These are phyloP conservation scores for Equus quagga DNA, from an alignment of 2,113 vertebrate genomes.

Conservation along the genomic window DNA sequence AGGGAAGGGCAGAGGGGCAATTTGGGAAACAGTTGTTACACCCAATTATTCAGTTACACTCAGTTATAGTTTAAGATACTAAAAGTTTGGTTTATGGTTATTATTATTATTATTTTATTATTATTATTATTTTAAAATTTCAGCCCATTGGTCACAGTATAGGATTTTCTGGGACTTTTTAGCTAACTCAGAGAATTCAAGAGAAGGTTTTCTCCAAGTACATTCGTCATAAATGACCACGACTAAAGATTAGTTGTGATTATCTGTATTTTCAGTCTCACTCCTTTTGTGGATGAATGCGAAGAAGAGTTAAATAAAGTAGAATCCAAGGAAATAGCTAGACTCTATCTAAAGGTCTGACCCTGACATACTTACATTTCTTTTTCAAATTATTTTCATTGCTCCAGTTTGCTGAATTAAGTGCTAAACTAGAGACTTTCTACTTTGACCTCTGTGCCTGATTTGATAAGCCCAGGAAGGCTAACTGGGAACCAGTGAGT, in stretches of 20 bases:
- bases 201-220: background rate
- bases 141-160: background rate
- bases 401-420: background rate
- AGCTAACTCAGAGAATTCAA: slow-evolving; percentile 36
- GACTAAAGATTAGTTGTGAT: background rate
- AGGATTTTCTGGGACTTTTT: background rate
- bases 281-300: background rate
- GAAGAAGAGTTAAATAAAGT: background rate
- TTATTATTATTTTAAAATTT: background rate
- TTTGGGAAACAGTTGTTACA: background rate
- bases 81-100: background rate
- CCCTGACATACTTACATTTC: background rate
- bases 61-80: background rate
- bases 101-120: background rate
- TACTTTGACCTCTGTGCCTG: background rate
- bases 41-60: background rate
- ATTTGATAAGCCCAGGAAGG: background rate
- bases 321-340: background rate
- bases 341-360: background rate
- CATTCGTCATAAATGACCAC: background rate
- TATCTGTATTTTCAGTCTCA: background rate
- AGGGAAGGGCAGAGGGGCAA: background rate
- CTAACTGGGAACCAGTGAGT: background rate
- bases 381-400: background rate
- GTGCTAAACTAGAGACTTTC: background rate